These are phyloP conservation scores for Adrianichthys oophorus DNA, from an alignment of 2,797 vertebrate genomes.

Conservation along the genomic window DNA sequence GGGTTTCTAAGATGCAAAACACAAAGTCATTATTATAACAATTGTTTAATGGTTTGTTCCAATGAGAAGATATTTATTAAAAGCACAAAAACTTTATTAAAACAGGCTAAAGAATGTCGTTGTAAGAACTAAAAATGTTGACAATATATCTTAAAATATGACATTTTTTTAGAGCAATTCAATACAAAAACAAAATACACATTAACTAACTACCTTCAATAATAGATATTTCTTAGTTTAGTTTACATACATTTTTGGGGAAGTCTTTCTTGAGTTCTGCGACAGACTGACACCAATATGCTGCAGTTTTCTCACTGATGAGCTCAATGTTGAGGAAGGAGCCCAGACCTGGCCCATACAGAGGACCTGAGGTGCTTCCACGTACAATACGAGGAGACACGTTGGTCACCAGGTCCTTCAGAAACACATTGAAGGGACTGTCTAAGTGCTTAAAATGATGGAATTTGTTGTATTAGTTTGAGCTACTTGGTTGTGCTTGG, in stretches of 20 bases:
- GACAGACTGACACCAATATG: slow-evolving; percentile 90
- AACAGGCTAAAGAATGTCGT: no score
- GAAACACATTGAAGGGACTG: slow-evolving; percentile 4
- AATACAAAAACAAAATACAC: no score
- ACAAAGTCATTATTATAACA: no score
- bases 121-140: no score
- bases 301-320: slow-evolving; percentile 93
- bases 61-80: no score
- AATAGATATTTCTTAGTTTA: no score
- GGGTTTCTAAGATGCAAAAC: not conserved
- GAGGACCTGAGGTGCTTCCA: slow-evolving; percentile 86
- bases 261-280: slow-evolving; percentile 90
- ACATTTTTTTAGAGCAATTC: no score
- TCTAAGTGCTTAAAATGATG: not conserved
- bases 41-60: no score
- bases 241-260: slow-evolving; percentile 80
- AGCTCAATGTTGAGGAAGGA: slow-evolving; percentile 96
- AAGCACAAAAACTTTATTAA: no score
- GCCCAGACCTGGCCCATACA: slow-evolving; percentile 88
- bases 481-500: no score
- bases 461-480: not conserved
- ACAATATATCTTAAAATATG: no score
- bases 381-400: slow-evolving; percentile 92
- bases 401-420: slow-evolving; percentile 91
- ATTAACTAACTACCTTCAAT: no score